These are phyloP conservation scores for Epizoanthus rinbou DNA, from an alignment of 92 coral and sea anemone species.

Conservation along the genomic window DNA sequence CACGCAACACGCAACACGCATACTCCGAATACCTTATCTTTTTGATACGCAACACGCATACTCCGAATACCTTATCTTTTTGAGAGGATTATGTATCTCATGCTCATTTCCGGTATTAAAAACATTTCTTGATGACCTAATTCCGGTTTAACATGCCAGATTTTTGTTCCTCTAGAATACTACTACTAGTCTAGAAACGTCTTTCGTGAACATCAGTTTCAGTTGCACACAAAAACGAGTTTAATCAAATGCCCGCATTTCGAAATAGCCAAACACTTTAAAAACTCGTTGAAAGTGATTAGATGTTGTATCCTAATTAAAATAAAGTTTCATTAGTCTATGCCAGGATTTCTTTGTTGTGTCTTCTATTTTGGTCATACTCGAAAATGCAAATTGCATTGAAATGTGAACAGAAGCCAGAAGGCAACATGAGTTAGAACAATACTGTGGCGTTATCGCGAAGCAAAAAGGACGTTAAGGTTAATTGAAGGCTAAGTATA, in stretches of 20 bases:
- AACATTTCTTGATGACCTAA: neutral
- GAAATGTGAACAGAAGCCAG: neutral
- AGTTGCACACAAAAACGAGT: neutral
- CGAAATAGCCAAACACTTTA: neutral
- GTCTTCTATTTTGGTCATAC: constrained; percentile 20
- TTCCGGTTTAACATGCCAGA: neutral
- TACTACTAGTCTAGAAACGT: neutral
- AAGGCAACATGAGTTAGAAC: neutral
- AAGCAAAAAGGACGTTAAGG: neutral
- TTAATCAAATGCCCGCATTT: neutral
- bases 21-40: neutral
- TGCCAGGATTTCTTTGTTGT: neutral
- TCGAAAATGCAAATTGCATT: constrained; percentile 35
- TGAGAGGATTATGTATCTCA: neutral
- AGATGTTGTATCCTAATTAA: neutral
- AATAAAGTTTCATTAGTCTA: constrained; percentile 6
- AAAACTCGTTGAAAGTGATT: constrained; percentile 7
- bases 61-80: neutral
- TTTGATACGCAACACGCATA: neutral
- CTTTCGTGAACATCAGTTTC: constrained; percentile 9
- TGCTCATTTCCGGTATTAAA: constrained; percentile 6
- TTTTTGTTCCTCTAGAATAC: neutral
- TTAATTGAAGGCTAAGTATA: no score
- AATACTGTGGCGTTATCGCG: neutral
- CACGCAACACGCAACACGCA: constrained; percentile 17